Evolutionary conservation across 2,888 invertebrate species (phyloP).

Genomic region (Charanyca ferruginea): DNA sequence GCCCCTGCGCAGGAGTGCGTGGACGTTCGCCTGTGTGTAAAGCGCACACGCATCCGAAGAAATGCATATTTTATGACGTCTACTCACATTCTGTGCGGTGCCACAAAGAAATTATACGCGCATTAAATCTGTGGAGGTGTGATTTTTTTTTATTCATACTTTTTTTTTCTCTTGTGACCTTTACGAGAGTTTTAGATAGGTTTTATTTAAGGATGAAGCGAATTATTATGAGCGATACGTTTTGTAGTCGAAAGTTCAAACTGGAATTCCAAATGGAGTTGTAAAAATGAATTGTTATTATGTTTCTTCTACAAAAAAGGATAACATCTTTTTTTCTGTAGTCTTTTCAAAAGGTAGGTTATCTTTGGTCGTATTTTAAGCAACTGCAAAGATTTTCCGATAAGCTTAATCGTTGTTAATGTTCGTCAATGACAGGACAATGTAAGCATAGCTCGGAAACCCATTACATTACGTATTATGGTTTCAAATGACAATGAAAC

Average conservation of each 20-base stretch:
- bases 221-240: conserved; percentile 51
- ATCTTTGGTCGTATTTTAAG: background rate
- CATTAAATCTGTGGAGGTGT: conserved; percentile 90
- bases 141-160: conserved; percentile 74
- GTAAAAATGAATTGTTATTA: conserved; percentile 5
- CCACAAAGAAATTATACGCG: conserved; percentile 91
- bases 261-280: conserved; percentile 23
- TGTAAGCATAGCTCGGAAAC: conserved; percentile 16
- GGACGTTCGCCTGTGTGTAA: conserved; percentile 55
- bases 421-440: conserved; percentile 42
- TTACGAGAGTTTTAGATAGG: conserved; percentile 67
- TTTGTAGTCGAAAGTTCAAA: conserved; percentile 45
- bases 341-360: background rate
- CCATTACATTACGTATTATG: conserved; percentile 24
- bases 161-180: conserved; percentile 72
- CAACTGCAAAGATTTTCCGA: conserved; percentile 6
- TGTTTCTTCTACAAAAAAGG: conserved; percentile 9
- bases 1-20: conserved; percentile 49
- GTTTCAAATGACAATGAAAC: conserved; percentile 38
- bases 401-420: background rate
- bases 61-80: conserved; percentile 91
- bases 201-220: conserved; percentile 60
- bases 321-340: conserved; percentile 1
- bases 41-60: conserved; percentile 85
- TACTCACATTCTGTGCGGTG: conserved; percentile 90